Evolutionary conservation across 37 sponge, comb jelly and placozoan genomes (phyloP).

Genomic region (Dysidea cf. avara): DNA sequence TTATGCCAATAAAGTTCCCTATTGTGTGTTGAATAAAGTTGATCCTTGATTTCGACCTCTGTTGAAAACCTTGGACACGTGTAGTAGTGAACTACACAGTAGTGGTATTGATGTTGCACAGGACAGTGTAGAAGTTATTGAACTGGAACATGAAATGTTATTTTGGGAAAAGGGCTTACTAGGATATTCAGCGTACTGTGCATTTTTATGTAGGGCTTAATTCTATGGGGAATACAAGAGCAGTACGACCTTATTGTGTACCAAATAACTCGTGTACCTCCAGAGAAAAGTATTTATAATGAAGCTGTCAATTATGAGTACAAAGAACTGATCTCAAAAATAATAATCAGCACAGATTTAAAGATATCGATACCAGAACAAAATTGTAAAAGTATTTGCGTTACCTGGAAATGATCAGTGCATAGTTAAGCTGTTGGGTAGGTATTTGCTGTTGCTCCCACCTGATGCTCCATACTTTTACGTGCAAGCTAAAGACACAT

Average conservation of each 20-base stretch:
- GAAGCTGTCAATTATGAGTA: slow-evolving; percentile 6
- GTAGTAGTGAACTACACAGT: slow-evolving; percentile 11
- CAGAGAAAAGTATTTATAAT: neutral
- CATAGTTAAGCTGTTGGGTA: neutral
- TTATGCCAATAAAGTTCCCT: slow-evolving; percentile 1
- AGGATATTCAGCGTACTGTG: slow-evolving; percentile 16
- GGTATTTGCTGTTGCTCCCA: no score
- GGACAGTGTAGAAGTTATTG: slow-evolving; percentile 2
- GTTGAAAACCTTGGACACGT: neutral
- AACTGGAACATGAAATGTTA: slow-evolving; percentile 1
- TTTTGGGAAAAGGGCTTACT: slow-evolving; percentile 11
- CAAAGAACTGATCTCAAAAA: no score
- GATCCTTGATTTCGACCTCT: neutral
- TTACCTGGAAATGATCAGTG: neutral
- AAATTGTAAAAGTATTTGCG: slow-evolving; percentile 5
- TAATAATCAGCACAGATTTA: no score
- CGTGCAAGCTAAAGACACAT: no score
- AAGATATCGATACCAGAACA: slow-evolving; percentile 9
- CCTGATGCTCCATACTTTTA: no score
- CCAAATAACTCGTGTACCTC: neutral
- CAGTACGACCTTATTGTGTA: slow-evolving; percentile 1
- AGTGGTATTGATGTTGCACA: neutral
- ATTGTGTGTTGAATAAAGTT: slow-evolving; percentile 1
- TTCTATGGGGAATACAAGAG: slow-evolving; percentile 17
- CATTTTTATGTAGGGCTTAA: slow-evolving; percentile 15